Evolutionary conservation across 2,113 vertebrate genomes (phyloP), one percentile per base, ranked within the genome.

Genomic region (Ictalurus furcatus): DNA sequence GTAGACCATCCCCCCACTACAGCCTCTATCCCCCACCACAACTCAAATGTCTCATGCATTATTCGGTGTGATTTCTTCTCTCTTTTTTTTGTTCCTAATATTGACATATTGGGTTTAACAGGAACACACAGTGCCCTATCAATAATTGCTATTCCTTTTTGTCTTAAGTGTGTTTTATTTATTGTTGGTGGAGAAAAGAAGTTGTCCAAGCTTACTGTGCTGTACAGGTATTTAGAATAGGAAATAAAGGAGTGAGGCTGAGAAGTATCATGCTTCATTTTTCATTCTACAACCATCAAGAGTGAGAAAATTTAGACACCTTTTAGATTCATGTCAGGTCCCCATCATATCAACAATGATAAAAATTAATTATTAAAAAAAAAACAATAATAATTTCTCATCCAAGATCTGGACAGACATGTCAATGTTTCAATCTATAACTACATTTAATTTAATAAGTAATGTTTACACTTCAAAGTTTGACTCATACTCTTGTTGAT

Each of bases 21-120:
- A 89, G 82, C 89, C 71, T 87, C 89, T 73, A 81, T 92, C 89
- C 90, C 91, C 90, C 65, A 88, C 90, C 86, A 86, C 61, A 93
- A 94, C 94, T 95, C 93, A 94, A 91, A 95, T 94, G 93, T 94
- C 94, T 95, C 94, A 94, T 95, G 93, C 92, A 94, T 95, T 95
- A 95, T 95, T 95, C 94, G 93, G 90, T 91, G 90, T 89, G 88
- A 90, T 94, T 94, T 92, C 92, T 91, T 95, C 95, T 94, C 56
- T 67, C 58, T 67, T 82, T 88, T 92, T 93, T 93, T 92, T 84
- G 78, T 91, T 91, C 91, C 54, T 90, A 83, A 91, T 92, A 91
- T 92, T 95, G 94, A 95, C 94, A 93, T 93, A 92, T 92, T 89
- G 92, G 90, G 89, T 93, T 94, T 90, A 94, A 91, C 90, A 90